phyloP scores from a whole-genome alignment of 2,888 invertebrate species.

The Agrilus mali region DNA sequence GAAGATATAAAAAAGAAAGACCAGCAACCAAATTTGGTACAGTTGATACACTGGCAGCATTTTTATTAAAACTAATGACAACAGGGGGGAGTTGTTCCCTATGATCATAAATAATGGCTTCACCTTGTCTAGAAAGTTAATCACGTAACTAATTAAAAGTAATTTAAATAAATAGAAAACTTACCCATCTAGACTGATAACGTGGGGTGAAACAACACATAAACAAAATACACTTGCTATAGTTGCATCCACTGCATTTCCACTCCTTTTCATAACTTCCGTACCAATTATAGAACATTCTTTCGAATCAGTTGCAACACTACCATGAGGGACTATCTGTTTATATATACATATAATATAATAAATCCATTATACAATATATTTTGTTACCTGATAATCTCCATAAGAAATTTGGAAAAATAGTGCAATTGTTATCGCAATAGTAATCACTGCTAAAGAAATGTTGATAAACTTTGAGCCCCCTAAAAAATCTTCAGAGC shows the following conservation, averaged over 20 bases:
- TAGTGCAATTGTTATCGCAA: conserved; percentile 57
- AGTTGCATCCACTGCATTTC: conserved; percentile 68
- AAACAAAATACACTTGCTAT: conserved; percentile 62
- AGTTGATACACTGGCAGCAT: conserved; percentile 24
- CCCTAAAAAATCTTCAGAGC: conserved; percentile 30
- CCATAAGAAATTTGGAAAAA: conserved; percentile 61
- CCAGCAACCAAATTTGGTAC: conserved; percentile 50
- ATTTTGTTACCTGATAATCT: conserved; percentile 48
- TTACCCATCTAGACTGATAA: conserved; percentile 67
- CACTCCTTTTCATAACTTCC: conserved; percentile 51
- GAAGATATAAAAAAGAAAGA: conserved; percentile 41
- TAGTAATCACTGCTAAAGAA: conserved; percentile 52
- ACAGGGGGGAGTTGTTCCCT: conserved; percentile 39
- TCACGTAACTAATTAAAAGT: no score
- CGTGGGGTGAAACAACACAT: conserved; percentile 58
- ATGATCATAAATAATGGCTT: conserved; percentile 53
- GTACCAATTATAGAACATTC: conserved; percentile 63
- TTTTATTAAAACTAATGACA: conserved; percentile 43
- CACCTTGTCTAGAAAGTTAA: not conserved
- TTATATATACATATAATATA: conserved; percentile 5
- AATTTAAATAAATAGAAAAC: conserved; percentile 23
- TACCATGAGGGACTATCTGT: conserved; percentile 61
- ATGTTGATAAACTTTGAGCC: conserved; percentile 54
- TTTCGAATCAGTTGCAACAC: conserved; percentile 55
- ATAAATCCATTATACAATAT: not conserved